Base-by-base conservation (phyloP, 2,113 vertebrate genomes). In the Sebastes fasciatus region DNA sequence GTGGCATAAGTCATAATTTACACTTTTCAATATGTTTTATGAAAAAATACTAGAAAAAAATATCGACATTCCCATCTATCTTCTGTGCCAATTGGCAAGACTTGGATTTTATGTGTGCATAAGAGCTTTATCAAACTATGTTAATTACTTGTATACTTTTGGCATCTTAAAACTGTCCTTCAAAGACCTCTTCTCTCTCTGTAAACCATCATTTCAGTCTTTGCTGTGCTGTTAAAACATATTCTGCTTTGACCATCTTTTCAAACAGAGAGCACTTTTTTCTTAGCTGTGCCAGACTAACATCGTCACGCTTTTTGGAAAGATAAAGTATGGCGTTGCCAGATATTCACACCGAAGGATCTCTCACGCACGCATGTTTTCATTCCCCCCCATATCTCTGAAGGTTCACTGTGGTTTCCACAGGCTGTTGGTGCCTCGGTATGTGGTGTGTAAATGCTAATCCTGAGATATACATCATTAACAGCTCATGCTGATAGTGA, bases 361-460 rank as follows among this genome's bases (percentile, higher is more conserved):
- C 42, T 80, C 43, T 88, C 65, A 52, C n/a, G 48, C 63, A 69
- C 5, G n/a, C 62, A 75, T 79, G 79, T 79, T 90, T 80, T 79
- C 34, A 73, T 51, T 49, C 3, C 61, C 26, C 57, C 34, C 8
- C 11, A 66, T 61, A 26, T 52, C 51, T 86, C 34, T 40, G 52
- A 80, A 21, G 40, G 54, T 60, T 76, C 16, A 21, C 11, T 54
- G 73, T 80, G 74, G 60, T 86, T 86, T 91, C 89, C 66, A 88
- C 77, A 80, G 81, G 45, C 88, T 74, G 74, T 81, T 91, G 74
- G 77, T 64, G 58, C 40, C 67, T 64, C 5, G 82, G 84, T 74
- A 91, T 91, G 87, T 78, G 66, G 51, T 62, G 63, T 79, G 70
- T 71, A 74, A 79, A 91, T 71, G 43, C 62, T 73, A 87, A 88